Percentiles rank a stretch among this genome's conserved stretches.
These are phyloP conservation scores for Mactra quadrangularis DNA, from an alignment of 1,140 invertebrate genomes.

Conservation along the genomic window DNA sequence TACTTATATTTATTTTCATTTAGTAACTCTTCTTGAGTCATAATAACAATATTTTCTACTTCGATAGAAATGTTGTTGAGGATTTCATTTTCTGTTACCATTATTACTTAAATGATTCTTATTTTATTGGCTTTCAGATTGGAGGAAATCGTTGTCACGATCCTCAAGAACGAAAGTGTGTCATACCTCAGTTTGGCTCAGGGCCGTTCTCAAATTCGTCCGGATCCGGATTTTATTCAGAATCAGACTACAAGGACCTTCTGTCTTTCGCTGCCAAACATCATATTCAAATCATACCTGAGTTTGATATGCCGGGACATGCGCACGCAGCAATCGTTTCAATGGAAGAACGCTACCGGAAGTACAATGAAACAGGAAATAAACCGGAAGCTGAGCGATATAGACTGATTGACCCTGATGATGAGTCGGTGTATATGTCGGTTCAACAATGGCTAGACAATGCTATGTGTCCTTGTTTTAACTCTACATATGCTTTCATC, in stretches of 20 bases:
- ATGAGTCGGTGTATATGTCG: constrained; percentile 67
- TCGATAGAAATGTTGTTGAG: too few relatives aligned
- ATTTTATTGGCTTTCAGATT: too few relatives aligned
- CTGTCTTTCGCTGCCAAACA: constrained; percentile 62
- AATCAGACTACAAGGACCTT: constrained; percentile 64
- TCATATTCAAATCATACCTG: constrained; percentile 71
- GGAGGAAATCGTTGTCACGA: constrained; percentile 77
- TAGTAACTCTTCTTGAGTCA: too few relatives aligned
- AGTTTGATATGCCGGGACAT: constrained; percentile 76
- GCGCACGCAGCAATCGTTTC: constrained; percentile 67
- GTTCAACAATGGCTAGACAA: constrained; percentile 70
- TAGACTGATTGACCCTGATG: constrained; percentile 65
- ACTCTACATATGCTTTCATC: constrained; percentile 63
- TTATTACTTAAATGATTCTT: too few relatives aligned
- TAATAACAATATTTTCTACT: too few relatives aligned
- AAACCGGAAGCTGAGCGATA: constrained; percentile 42
- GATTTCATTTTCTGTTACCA: too few relatives aligned
- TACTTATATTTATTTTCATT: too few relatives aligned
- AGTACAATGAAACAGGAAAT: constrained; percentile 11
- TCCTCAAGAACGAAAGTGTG: constrained; percentile 68
- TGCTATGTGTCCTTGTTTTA: constrained; percentile 71
- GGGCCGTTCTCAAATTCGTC: constrained; percentile 69
- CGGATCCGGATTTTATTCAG: constrained; percentile 72
- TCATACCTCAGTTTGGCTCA: constrained; percentile 78
- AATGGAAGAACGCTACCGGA: constrained; percentile 64